A percentile compares a stretch with the other conserved stretches of the same genome.
Evolutionary conservation across 1,140 invertebrate species (phyloP).

Genomic region (Rhagoletis zephyria): DNA sequence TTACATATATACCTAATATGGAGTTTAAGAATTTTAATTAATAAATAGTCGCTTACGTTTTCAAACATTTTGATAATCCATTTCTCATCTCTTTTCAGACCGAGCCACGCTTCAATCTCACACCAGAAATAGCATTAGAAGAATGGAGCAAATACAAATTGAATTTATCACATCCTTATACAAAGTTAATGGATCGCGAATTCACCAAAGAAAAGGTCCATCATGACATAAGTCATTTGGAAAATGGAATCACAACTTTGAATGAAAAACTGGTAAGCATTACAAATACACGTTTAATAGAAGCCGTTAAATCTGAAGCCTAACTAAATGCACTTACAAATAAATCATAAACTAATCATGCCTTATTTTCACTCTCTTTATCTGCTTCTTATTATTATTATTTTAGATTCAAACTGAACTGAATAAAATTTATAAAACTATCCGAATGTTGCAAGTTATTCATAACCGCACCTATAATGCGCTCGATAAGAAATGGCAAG

Average conservation of each 20-base stretch:
- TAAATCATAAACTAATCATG: background rate
- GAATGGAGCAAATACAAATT: background rate
- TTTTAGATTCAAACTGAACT: background rate
- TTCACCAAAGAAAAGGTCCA: no score
- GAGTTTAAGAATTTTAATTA: no score
- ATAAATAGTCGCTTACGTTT: no score
- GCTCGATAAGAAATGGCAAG: background rate
- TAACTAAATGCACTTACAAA: background rate
- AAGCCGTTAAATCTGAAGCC: background rate
- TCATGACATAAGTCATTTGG: background rate
- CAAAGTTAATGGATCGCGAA: background rate
- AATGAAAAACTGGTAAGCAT: background rate
- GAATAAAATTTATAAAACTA: background rate
- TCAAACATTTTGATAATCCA: no score
- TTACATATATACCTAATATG: no score
- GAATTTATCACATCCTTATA: background rate
- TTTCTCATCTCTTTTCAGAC: background rate
- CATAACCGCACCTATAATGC: background rate
- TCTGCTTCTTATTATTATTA: background rate
- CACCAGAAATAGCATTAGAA: background rate
- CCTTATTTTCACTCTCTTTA: no score
- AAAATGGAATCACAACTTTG: background rate
- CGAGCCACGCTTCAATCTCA: background rate
- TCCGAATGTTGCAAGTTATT: background rate
- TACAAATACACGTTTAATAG: background rate